Evolutionary conservation across 1,140 invertebrate species (phyloP).

Genomic region (Drosophila auraria): DNA sequence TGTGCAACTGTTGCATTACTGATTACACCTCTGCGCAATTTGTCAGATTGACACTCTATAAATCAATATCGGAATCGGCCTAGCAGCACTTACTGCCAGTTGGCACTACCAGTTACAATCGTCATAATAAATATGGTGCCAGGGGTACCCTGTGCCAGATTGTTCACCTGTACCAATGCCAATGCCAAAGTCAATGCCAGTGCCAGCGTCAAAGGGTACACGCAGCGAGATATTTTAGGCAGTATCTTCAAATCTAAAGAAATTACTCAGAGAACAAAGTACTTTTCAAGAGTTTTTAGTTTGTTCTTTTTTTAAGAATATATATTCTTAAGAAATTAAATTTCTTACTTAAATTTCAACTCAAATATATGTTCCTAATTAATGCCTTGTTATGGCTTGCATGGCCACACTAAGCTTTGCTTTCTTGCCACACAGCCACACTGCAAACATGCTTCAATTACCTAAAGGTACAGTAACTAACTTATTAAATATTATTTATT

Average conservation of each 20-base stretch:
- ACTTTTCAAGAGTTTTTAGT: no score
- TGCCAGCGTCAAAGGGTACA: slow-evolving; percentile 25
- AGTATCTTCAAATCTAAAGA: neutral
- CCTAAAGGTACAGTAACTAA: no score
- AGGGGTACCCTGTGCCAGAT: neutral
- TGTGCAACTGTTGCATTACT: slow-evolving; percentile 59
- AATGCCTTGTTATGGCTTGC: neutral
- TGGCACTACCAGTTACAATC: slow-evolving; percentile 33
- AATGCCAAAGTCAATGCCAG: slow-evolving; percentile 27
- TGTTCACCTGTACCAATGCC: slow-evolving; percentile 30
- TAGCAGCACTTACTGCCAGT: slow-evolving; percentile 32
- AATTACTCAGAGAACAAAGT: no score
- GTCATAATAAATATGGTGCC: slow-evolving; percentile 1
- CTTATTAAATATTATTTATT: no score
- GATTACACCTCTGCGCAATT: slow-evolving; percentile 55
- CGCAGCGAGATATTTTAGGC: neutral
- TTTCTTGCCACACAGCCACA: neutral
- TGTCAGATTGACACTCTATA: slow-evolving; percentile 70
- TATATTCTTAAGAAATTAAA: neutral
- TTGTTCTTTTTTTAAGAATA: neutral
- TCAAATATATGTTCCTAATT: neutral
- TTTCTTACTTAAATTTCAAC: neutral
- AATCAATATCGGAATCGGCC: slow-evolving; percentile 60
- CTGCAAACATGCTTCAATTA: neutral
- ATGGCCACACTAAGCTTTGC: neutral